Conservation (phyloP, 2,888 invertebrate genomes). For the Agrochola lota region DNA sequence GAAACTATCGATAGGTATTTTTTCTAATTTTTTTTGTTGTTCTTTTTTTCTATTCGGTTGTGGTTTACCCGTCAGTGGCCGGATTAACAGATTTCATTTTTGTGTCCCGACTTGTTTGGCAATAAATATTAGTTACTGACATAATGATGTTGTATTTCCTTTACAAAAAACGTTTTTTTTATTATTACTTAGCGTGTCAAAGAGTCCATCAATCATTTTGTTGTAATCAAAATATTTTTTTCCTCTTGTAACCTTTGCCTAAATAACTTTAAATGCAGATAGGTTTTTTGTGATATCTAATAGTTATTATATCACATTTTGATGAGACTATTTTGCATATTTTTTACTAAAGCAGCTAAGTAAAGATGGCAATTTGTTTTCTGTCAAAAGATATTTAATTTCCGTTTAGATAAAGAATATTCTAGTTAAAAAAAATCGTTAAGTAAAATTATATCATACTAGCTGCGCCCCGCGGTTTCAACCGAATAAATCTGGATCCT, state of each 20-base stretch:
- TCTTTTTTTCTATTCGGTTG: not conserved
- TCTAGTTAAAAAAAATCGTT: not conserved
- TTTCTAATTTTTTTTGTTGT: not conserved
- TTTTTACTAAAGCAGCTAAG: slow-evolving; percentile 9
- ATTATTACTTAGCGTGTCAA: slow-evolving; percentile 18
- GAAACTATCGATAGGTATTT: slow-evolving; percentile 35
- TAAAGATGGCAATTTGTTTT: slow-evolving; percentile 15
- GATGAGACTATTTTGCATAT: slow-evolving; percentile 25
- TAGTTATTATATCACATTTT: slow-evolving; percentile 22
- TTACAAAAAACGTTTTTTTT: slow-evolving; percentile 29
- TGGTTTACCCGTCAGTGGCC: slow-evolving; percentile 32
- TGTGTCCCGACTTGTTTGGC: slow-evolving; percentile 15
- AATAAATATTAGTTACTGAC: slow-evolving; percentile 30
- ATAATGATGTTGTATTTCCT: slow-evolving; percentile 51
- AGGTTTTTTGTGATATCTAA: slow-evolving; percentile 20
- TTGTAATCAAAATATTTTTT: slow-evolving; percentile 34
- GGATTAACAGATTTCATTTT: slow-evolving; percentile 34
- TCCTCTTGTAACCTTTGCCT: slow-evolving; percentile 19
- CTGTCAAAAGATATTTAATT: not conserved
- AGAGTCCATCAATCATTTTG: slow-evolving; percentile 43
- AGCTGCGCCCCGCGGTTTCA: too few species aligned
- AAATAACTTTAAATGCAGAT: slow-evolving; percentile 41
- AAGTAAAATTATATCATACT: not conserved
- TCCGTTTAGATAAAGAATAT: not conserved
- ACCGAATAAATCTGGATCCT: too few species aligned